Base-by-base conservation (phyloP, 92 coral and sea anemone genomes). In the Heliopora coerulea region DNA sequence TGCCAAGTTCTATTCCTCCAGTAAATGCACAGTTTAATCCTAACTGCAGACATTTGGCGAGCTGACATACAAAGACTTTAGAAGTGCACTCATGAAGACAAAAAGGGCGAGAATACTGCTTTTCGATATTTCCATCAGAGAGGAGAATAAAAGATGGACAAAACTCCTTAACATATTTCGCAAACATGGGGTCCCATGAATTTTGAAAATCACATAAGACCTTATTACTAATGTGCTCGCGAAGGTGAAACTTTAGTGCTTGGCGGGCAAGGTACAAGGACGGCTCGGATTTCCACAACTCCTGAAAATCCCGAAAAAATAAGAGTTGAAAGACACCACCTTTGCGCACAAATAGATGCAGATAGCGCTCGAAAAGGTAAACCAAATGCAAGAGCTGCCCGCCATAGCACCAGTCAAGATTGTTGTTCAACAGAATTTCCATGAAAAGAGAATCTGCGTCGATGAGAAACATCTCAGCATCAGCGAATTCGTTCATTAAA, bases 401-500 rank as follows among this genome's bases (percentile, higher is more conserved):
- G 0, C 88, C 88, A 21, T 79, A 44, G 11, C 62, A 66, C 91
- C 89, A 88, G 54, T 85, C 85, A 24, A 88, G 68, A 57, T 66
- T 81, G 54, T 33, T 31, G 69, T 88, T 86, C 11, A 21, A 13
- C 31, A 82, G 40, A 78, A 88, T 52, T 24, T 88, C 91, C 46
- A 88, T 30, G n/a, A 88, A 78, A 48, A 88, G 59, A 1, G 91
- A 88, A 73, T 88, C 91, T 28, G 89, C 91, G 62, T 88, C 91
- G 56, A 88, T 65, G 35, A 88, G 41, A 56, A 88, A 88, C 32
- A 88, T 82, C 34, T 88, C 88, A 6, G 91, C 91, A 61, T 88
- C 89, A 21, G 77, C 82, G 21, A 88, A 88, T 37, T 88, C 91
- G 49, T 85, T 84, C 77, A 84, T 62, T n/a, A 88, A 54, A 50